These are phyloP conservation scores for Bubalus kerabau DNA, from an alignment of 2,113 vertebrate species.

Conservation along the genomic window DNA sequence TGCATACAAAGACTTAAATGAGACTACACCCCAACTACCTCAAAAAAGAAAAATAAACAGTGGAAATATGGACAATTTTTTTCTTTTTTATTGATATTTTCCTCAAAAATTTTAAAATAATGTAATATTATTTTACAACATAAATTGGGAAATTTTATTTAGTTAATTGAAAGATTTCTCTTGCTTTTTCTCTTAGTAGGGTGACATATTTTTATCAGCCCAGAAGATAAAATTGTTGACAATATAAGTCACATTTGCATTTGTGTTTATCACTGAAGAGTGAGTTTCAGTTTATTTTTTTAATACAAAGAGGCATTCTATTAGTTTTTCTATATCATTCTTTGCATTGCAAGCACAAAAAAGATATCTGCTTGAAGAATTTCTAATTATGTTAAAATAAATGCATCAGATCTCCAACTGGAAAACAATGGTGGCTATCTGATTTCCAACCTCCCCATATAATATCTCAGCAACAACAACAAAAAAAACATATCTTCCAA, in stretches of 20 bases:
- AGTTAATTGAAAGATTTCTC: background rate
- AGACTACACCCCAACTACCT: background rate
- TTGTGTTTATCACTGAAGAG: background rate
- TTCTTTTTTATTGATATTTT: background rate
- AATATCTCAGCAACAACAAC: background rate
- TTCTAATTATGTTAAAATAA: background rate
- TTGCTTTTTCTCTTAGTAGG: background rate
- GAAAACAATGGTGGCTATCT: background rate
- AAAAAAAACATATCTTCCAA: background rate
- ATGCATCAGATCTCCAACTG: background rate
- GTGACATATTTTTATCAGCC: background rate
- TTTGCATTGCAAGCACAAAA: background rate
- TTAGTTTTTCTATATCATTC: background rate
- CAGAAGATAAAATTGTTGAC: background rate
- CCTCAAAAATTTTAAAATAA: background rate
- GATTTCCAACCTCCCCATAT: background rate
- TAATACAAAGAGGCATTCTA: background rate
- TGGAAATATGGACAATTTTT: background rate
- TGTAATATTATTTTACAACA: background rate
- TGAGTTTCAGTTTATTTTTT: background rate
- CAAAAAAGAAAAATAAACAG: background rate
- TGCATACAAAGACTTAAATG: background rate
- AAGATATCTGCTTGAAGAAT: background rate
- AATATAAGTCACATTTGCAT: background rate
- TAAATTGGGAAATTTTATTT: background rate